Evolutionary conservation across 2,113 vertebrate species (phyloP), one percentile per base, ranked within the genome.

Genomic region (Bettongia penicillata): DNA sequence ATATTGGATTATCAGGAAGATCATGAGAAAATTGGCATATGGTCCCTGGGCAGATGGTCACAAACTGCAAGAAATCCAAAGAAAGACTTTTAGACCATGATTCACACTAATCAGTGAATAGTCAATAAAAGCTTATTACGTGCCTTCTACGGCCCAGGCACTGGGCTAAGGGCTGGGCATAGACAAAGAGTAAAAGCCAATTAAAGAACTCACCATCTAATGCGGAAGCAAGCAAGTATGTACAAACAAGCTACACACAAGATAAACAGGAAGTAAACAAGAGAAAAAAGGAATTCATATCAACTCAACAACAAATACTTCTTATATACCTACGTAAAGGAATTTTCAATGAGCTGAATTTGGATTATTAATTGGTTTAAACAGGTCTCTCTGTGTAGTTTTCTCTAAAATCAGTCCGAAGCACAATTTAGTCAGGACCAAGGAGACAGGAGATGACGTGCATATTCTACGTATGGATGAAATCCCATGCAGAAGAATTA

Each of bases 41-140:
- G 19, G 48, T 23, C 43, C 25, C 43, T 23, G 47, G 22, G n/a
- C 12, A 43, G 2, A 9, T 53, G 89, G 37, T 48, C 5, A 25
- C 52, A 51, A n/a, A 57, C 37, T 90, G 61, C 84, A 90, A 95
- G 91, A 55, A 95, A 89, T 7, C 47, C 8, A 89, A 95, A 92
- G 37, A 3, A 14, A 77, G 11, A 49, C 28, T 28, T 0, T n/a
- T 31, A 16, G 8, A 3, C 9, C 55, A 43, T 5, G 8, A 28
- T 11, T 37, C 89, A 55, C 2, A 93, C 22, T 10, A 16, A 77
- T 77, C 37, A 77, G 61, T n/a, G 14, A 68, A 68, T n/a, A 68
- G 31, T 37, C 61, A 68, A 77, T 7, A n/a, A 77, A 19, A 14
- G n/a, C 5, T 77, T 77, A 77, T 19, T n/a, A 77, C 19, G 37